These are phyloP conservation scores for Carollia perspicillata DNA, from an alignment of 2,113 vertebrate genomes.

Conservation along the genomic window DNA sequence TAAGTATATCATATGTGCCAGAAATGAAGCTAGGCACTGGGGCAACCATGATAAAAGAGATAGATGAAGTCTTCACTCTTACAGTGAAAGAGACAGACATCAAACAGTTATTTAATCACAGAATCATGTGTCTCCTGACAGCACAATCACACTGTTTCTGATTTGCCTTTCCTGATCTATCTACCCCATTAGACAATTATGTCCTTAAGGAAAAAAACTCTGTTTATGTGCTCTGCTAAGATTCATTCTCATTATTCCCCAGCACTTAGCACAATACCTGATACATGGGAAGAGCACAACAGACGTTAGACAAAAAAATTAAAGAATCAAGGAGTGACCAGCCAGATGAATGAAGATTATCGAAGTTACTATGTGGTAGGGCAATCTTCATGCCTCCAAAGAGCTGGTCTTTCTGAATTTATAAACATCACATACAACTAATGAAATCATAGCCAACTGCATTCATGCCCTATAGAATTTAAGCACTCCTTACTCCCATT, in stretches of 20 bases:
- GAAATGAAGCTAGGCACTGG: background rate
- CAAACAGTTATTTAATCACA: background rate
- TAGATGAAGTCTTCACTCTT: background rate
- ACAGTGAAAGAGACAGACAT: background rate
- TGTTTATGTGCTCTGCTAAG: background rate
- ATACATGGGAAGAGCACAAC: background rate
- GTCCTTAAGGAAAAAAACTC: background rate
- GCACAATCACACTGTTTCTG: background rate
- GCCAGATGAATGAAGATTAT: background rate
- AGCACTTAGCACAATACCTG: background rate
- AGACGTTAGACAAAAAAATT: background rate
- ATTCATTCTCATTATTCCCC: background rate
- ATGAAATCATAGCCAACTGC: background rate
- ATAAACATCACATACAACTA: conserved; percentile 5
- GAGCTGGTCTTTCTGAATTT: background rate
- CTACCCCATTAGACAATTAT: background rate
- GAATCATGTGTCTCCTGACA: background rate
- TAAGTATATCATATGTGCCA: background rate
- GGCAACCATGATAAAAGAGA: background rate
- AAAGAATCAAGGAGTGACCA: background rate
- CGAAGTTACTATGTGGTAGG: background rate
- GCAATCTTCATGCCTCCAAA: background rate
- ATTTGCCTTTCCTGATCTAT: background rate
- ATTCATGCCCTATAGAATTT: background rate
- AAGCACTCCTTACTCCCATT: background rate